Evolutionary conservation across 2,888 invertebrate species (phyloP), one percentile per base, ranked within the genome.

Genomic region (Opisthograptis luteolata): DNA sequence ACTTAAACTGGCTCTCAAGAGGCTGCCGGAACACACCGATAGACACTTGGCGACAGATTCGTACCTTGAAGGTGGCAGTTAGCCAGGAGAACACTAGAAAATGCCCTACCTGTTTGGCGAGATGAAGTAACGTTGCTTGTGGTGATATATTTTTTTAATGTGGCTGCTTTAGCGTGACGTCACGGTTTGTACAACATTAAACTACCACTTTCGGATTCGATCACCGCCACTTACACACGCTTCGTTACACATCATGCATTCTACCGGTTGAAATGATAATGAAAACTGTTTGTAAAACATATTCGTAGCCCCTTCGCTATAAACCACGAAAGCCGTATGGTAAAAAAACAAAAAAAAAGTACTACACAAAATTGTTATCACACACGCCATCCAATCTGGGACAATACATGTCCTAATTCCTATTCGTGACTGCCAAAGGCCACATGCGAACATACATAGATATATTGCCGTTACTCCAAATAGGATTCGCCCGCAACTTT

Each of bases 131-230:
- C 17, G 6, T 6, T 5, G 10, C 0, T 1, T 3, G n/a, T 5
- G 19, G 4, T 6, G 19, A 30, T 35, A 28, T 28, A 9, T 8
- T 20, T 35, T 20, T 10, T 17, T 19, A 7, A n/a, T 19, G 3
- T 1, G 28, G 3, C 20, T 8, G 5, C 15, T 17, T n/a, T 22
- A 22, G 14, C 15, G 28, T 22, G 8, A 35, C n/a, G 19, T 31
- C 20, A 7, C 27, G 9, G 3, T 9, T 24, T 39, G 13, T 45
- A 25, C 14, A 12, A 17, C 25, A 9, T 9, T 9, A 7, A 32
- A 34, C 25, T 10, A 39, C 3, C 14, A 34, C 34, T 40, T 40
- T 47, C 28, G 22, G 28, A 47, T 47, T 47, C 40, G 40, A 40
- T 34, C 46, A 47, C 27, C 22, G 4, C 17, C 15, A 14, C 25